Evolutionary conservation across 1,140 invertebrate genomes (phyloP).

Genomic region (Bilobella aurantiaca): DNA sequence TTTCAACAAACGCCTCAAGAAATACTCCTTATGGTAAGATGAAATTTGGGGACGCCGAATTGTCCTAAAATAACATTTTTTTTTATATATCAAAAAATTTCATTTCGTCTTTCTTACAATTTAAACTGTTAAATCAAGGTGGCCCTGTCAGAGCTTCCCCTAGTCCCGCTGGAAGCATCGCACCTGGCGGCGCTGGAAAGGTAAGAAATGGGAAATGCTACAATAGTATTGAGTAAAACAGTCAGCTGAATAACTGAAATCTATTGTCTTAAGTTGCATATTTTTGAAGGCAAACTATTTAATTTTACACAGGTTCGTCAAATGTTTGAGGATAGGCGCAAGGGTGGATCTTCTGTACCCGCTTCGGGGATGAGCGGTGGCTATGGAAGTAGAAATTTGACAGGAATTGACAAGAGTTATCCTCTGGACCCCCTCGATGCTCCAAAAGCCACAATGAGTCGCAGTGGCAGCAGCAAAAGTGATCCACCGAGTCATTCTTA

Average conservation of each 20-base stretch:
- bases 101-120: too few relatives aligned
- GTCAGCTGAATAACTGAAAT: neutral
- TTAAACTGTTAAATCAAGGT: too few relatives aligned
- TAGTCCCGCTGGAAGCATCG: neutral
- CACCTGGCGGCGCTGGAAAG: neutral
- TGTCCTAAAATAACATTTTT: too few relatives aligned
- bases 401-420: conserved; percentile 67
- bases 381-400: conserved; percentile 47
- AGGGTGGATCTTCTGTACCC: conserved; percentile 10
- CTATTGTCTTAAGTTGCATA: neutral
- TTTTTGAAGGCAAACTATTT: conserved; percentile 7
- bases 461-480: conserved; percentile 22
- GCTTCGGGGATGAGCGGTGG: conserved; percentile 42
- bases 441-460: conserved; percentile 7
- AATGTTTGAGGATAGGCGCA: conserved; percentile 65
- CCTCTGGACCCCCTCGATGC: conserved; percentile 56
- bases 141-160: neutral
- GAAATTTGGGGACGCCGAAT: too few relatives aligned
- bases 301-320: conserved; percentile 49
- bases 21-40: too few relatives aligned
- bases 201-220: neutral
- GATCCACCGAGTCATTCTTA: conserved; percentile 17
- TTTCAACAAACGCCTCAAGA: conserved; percentile 3
- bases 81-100: too few relatives aligned
- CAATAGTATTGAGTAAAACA: neutral